phyloP scores from a whole-genome alignment of 2,888 invertebrate genomes.

The Tuta absoluta region DNA sequence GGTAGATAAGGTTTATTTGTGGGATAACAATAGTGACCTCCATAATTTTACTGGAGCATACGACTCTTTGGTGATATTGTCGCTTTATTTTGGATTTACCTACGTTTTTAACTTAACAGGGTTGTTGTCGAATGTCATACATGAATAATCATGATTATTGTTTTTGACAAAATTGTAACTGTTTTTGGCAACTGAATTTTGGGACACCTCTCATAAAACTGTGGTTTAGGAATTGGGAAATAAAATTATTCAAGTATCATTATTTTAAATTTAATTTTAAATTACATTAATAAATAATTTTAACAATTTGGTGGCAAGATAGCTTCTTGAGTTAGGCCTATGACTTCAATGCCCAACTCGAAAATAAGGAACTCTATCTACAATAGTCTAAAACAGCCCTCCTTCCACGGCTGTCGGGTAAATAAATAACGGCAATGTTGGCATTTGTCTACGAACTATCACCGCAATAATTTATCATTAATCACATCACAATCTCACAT shows the following conservation, averaged over 20 bases:
- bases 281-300: slow-evolving; percentile 37
- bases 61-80: too few species aligned
- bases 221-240: not conserved
- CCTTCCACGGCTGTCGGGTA: too few species aligned
- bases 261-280: slow-evolving; percentile 29
- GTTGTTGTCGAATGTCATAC: too few species aligned
- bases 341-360: slow-evolving; percentile 29
- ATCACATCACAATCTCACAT: slow-evolving; percentile 2
- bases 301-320: slow-evolving; percentile 43
- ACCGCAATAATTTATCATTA: not conserved
- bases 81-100: too few species aligned
- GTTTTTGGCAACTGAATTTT: too few species aligned
- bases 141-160: too few species aligned
- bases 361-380: slow-evolving; percentile 36
- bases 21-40: too few species aligned
- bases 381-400: slow-evolving; percentile 25
- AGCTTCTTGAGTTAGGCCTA: slow-evolving; percentile 36
- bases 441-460: slow-evolving; percentile 22
- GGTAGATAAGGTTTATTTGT: too few species aligned
- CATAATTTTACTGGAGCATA: too few species aligned
- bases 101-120: too few species aligned
- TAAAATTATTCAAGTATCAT: slow-evolving; percentile 14
- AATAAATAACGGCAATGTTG: slow-evolving; percentile 19
- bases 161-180: too few species aligned
- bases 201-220: too few species aligned